Evolutionary conservation across 2,888 invertebrate genomes (phyloP), one percentile per base, ranked within the genome.

Genomic region (Lepas anatifera): DNA sequence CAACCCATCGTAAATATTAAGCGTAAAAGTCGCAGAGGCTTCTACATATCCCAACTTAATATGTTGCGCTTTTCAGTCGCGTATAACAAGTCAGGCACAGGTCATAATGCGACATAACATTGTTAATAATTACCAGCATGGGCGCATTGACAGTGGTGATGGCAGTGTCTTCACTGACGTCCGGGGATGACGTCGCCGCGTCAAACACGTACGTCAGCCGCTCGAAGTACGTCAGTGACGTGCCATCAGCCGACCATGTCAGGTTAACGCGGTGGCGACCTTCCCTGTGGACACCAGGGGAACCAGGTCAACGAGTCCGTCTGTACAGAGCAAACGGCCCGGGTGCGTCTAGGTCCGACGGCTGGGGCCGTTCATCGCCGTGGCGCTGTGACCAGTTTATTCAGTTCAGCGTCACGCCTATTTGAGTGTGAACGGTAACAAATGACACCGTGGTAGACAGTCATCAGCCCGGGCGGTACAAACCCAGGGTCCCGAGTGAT

Each of bases 71-170:
- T n/a, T n/a, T n/a, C n/a, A n/a, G n/a, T n/a, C n/a, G n/a, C n/a
- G n/a, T n/a, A n/a, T n/a, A n/a, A n/a, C n/a, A n/a, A n/a, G n/a
- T n/a, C n/a, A n/a, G n/a, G n/a, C n/a, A n/a, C n/a, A n/a, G n/a
- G n/a, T n/a, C n/a, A n/a, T n/a, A n/a, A n/a, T n/a, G n/a, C n/a
- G n/a, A n/a, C n/a, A n/a, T n/a, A n/a, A n/a, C n/a, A n/a, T n/a
- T n/a, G n/a, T n/a, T n/a, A n/a, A 6, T 58, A 70, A 72, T 71
- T 52, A 74, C 74, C 70, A 72, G 69, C 70, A 73, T 70, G 11
- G 73, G 70, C 16, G 72, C 69, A 58, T 74, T 72, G 41, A 74
- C 25, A 2, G 73, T 73, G 37, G 72, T 73, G 29, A 74, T 48
- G 35, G 1, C 18, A 37, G 73, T 73, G n/a, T n/a, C 29, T 35